These are phyloP conservation scores for Berghia stephanieae DNA, from an alignment of 1,140 invertebrate species.

Conservation along the genomic window DNA sequence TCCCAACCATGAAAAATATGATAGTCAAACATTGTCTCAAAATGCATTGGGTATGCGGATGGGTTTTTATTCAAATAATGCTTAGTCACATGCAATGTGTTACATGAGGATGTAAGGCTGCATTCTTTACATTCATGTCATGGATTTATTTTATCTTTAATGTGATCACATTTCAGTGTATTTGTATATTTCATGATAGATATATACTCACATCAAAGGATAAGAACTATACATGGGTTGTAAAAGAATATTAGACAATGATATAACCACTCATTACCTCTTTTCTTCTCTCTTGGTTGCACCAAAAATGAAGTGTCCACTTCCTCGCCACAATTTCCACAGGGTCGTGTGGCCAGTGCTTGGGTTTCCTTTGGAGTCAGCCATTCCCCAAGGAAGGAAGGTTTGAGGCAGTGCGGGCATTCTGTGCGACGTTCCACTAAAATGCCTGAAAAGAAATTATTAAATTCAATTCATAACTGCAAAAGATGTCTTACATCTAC, in stretches of 20 bases:
- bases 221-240: too few relatives aligned
- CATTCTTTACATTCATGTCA: not conserved
- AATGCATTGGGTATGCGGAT: too few relatives aligned
- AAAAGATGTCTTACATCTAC: too few relatives aligned
- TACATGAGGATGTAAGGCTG: not conserved
- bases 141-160: not conserved
- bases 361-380: slow-evolving; percentile 56
- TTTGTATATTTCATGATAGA: too few relatives aligned
- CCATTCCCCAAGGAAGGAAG: slow-evolving; percentile 59
- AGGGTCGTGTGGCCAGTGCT: slow-evolving; percentile 38
- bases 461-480: too few relatives aligned
- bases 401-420: slow-evolving; percentile 47
- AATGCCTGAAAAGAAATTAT: slow-evolving; percentile 46
- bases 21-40: too few relatives aligned
- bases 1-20: too few relatives aligned
- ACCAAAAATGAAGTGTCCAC: slow-evolving; percentile 49
- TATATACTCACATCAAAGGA: too few relatives aligned
- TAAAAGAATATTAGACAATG: too few relatives aligned
- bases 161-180: not conserved
- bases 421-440: slow-evolving; percentile 46
- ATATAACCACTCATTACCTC: slow-evolving; percentile 37
- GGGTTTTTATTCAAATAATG: too few relatives aligned
- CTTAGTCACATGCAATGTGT: not conserved
- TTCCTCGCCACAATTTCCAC: slow-evolving; percentile 44
- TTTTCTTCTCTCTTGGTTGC: slow-evolving; percentile 52